A percentile compares a stretch with the other conserved stretches of the same genome.
These are phyloP conservation scores for Nasonovia ribisnigri DNA, from an alignment of 2,888 invertebrate species.

Conservation along the genomic window DNA sequence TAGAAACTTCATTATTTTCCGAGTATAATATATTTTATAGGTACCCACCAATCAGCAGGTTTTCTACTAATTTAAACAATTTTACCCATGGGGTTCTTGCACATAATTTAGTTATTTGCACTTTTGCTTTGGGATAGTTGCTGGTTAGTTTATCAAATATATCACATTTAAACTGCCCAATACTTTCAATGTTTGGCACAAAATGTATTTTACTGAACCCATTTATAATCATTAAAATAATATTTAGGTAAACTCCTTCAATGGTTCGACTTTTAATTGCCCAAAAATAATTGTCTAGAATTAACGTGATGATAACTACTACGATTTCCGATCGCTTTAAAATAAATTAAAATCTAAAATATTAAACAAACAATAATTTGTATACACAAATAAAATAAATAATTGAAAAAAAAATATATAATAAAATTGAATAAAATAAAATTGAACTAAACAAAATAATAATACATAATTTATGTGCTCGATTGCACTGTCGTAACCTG, in stretches of 20 bases:
- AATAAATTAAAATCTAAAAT: constrained; percentile 60
- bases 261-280: constrained; percentile 40
- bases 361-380: constrained; percentile 63
- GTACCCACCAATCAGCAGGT: constrained; percentile 9
- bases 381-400: constrained; percentile 65
- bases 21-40: not conserved
- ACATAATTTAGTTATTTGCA: constrained; percentile 56
- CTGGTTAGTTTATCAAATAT: constrained; percentile 53
- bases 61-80: constrained; percentile 25
- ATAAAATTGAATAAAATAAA: constrained; percentile 62
- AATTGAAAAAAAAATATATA: constrained; percentile 65
- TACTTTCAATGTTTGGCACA: constrained; percentile 60
- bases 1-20: not conserved
- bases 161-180: constrained; percentile 63
- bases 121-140: constrained; percentile 54
- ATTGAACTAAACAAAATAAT: constrained; percentile 66
- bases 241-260: not conserved
- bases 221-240: not conserved
- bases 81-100: not conserved
- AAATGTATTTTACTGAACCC: constrained; percentile 50
- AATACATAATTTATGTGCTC: constrained; percentile 51
- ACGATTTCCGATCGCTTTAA: constrained; percentile 30
- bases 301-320: constrained; percentile 13
- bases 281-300: constrained; percentile 57
- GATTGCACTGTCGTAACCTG: constrained; percentile 55